Conservation (phyloP, 2,113 vertebrate genomes). For the Anthoscopus minutus region DNA sequence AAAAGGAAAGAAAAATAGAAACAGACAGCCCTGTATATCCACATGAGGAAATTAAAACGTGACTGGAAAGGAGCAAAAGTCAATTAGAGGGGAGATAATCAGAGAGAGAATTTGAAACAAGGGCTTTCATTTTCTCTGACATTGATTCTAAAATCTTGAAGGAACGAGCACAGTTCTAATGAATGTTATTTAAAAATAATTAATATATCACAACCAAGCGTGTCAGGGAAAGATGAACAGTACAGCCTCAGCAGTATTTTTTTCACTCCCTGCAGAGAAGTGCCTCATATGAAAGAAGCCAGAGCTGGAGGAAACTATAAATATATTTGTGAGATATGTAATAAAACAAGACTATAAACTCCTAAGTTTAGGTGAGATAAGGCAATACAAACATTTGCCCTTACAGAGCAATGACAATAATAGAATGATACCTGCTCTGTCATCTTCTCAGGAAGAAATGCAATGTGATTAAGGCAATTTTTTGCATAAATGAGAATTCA, state of each 20-base stretch:
- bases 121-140: constrained; percentile 33
- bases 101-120: constrained; percentile 33
- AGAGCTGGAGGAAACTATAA: neutral
- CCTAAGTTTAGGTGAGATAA: neutral
- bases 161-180: constrained; percentile 21
- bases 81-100: constrained; percentile 56
- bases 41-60: constrained; percentile 37
- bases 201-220: constrained; percentile 13
- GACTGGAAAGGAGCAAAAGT: constrained; percentile 37
- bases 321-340: neutral
- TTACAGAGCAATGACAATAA: neutral
- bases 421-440: neutral
- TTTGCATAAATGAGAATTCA: neutral
- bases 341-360: neutral
- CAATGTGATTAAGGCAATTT: neutral
- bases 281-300: neutral
- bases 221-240: constrained; percentile 1
- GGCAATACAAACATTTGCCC: neutral
- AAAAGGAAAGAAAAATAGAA: constrained; percentile 5
- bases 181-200: constrained; percentile 49
- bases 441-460: neutral
- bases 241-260: neutral
- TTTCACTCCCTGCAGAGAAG: neutral
- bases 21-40: neutral
- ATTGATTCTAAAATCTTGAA: constrained; percentile 24